phyloP scores from a whole-genome alignment of 2,113 vertebrate species.

The Cyphomyrus discorhynchus region DNA sequence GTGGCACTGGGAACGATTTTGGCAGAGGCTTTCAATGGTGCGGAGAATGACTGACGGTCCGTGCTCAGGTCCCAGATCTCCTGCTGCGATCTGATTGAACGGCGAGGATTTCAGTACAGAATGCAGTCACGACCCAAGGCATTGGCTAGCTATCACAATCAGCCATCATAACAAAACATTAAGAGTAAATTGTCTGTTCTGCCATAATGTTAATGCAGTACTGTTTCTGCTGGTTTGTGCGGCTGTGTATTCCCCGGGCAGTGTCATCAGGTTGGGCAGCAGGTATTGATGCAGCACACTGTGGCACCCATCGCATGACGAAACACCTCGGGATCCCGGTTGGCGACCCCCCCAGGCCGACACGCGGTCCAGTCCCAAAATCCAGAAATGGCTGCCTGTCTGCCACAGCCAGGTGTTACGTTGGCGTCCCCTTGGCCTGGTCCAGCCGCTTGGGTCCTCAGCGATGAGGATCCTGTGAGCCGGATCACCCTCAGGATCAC shows the following conservation, averaged over 20 bases:
- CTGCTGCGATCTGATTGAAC: not conserved
- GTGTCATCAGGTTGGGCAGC: not conserved
- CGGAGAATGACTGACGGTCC: not conserved
- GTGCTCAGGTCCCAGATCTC: not conserved
- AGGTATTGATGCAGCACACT: not conserved
- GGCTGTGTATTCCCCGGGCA: not conserved
- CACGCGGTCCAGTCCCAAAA: not conserved
- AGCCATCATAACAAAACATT: not conserved
- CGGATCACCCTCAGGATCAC: not conserved
- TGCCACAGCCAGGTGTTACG: not conserved
- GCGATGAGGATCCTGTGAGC: not conserved
- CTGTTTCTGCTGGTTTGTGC: not conserved
- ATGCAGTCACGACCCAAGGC: not conserved
- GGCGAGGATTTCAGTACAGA: not conserved
- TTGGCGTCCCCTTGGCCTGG: not conserved
- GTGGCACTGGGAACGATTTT: not conserved
- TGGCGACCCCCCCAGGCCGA: not conserved
- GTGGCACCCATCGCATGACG: not conserved
- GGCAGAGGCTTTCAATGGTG: not conserved
- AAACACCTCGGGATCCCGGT: not conserved
- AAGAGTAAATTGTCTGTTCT: not conserved
- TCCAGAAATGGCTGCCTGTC: not conserved
- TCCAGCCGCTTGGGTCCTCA: not conserved
- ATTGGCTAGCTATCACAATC: not conserved
- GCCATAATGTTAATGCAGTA: not conserved